Evolutionary conservation across 2,888 invertebrate species (phyloP).

Genomic region (Cosmia trapezina): DNA sequence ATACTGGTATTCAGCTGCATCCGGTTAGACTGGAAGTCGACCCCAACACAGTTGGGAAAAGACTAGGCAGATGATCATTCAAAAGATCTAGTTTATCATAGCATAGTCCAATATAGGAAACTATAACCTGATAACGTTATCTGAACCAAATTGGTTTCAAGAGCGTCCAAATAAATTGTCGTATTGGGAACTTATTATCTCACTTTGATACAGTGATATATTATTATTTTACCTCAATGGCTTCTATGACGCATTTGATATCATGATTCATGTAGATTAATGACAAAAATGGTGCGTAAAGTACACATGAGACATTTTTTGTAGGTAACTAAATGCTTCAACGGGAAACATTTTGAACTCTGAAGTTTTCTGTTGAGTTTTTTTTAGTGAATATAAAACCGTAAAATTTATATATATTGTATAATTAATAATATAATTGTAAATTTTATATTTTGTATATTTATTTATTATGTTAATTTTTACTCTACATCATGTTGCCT

Average conservation of each 20-base stretch:
- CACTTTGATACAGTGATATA: not conserved
- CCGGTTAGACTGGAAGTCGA: no score
- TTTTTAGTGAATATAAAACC: not conserved
- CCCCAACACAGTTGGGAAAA: no score
- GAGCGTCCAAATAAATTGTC: not conserved
- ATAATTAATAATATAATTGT: no score
- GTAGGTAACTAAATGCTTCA: not conserved
- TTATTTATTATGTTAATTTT: not conserved
- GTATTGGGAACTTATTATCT: not conserved
- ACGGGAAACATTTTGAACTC: not conserved
- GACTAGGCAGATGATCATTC: not conserved
- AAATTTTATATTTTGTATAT: no score
- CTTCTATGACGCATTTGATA: slow-evolving; percentile 5
- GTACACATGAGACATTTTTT: not conserved
- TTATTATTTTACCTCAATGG: not conserved
- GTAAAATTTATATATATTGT: not conserved
- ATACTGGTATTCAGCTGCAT: no score
- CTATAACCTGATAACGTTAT: slow-evolving; percentile 31
- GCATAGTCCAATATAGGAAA: not conserved
- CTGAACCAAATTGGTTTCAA: slow-evolving; percentile 34
- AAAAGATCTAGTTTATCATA: not conserved
- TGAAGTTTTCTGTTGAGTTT: not conserved
- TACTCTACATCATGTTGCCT: not conserved
- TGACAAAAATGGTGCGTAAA: not conserved
- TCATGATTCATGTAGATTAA: not conserved